Evolutionary conservation across 2,113 vertebrate genomes (phyloP).

Genomic region (Alces alces): DNA sequence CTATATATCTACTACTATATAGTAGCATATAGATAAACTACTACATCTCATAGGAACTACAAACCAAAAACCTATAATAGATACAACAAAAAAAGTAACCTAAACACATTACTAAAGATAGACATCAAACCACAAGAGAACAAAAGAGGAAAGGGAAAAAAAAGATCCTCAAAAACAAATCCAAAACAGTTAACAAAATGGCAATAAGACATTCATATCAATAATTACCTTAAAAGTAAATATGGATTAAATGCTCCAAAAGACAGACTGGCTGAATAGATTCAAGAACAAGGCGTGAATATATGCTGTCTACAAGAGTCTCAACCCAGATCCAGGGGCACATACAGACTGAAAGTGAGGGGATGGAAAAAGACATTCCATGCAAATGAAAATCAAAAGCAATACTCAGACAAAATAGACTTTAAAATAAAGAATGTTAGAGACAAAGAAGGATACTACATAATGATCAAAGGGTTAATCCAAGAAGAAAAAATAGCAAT

Average conservation of each 20-base stretch:
- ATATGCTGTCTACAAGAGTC: neutral
- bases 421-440: neutral
- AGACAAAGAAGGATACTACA: neutral
- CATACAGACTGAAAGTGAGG: neutral
- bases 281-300: neutral
- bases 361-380: neutral
- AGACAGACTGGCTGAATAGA: neutral
- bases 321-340: neutral
- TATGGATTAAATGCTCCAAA: neutral
- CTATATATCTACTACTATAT: neutral
- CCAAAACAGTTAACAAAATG: neutral
- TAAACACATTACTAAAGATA: neutral
- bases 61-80: neutral
- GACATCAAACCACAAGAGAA: neutral
- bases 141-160: neutral
- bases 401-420: neutral
- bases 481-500: neutral
- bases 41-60: neutral
- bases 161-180: neutral
- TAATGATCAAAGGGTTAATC: neutral
- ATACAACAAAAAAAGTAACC: neutral
- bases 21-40: neutral
- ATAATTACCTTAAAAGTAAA: neutral
- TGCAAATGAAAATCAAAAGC: neutral
- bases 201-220: neutral